Evolutionary conservation across 2,888 invertebrate species (phyloP), one percentile per base, ranked within the genome.

Genomic region (Bruchidius siliquastri): DNA sequence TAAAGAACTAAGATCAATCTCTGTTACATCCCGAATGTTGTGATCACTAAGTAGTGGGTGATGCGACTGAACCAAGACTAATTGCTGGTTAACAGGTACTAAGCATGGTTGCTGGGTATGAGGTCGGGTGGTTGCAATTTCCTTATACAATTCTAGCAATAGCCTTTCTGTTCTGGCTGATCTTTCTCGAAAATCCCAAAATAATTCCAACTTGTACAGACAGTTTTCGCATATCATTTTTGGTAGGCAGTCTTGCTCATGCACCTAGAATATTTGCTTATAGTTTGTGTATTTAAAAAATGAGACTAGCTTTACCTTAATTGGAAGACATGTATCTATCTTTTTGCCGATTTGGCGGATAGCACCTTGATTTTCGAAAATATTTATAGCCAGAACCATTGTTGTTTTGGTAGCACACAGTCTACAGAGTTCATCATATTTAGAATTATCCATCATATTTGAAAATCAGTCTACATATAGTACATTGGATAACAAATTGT

Each of bases 161-260:
- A 89, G 84, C 72, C 83, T 86, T 81, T 90, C 90, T 0, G 90
- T 90, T 74, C 88, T 87, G 26, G 89, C 79, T 77, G 88, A 87
- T 78, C 89, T 88, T 78, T 90, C 89, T 73, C 89, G 87, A 81
- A 90, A 90, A 72, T 90, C 89, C 79, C 87, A 88, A 73, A 90
- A 83, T 71, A 89, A 84, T 77, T 90, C 90, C 72, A 90, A 80
- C 80, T 90, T 90, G 76, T 87, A 90, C 18, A 89, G 85, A 79
- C 90, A 90, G 70, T 88, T 87, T 76, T 88, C 88, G 78, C 90
- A 90, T 2, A 90, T 87, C 82, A 89, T 88, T 85, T 90, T 90
- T 21, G 90, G 90, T 70, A 90, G 84, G 77, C 88, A 88, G 81
- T 90, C 90, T 21, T 85, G 83, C 83, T 88, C 85, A 69, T 88